phyloP scores from a whole-genome alignment of 2,113 vertebrate genomes.

The Nannospalax galili region DNA sequence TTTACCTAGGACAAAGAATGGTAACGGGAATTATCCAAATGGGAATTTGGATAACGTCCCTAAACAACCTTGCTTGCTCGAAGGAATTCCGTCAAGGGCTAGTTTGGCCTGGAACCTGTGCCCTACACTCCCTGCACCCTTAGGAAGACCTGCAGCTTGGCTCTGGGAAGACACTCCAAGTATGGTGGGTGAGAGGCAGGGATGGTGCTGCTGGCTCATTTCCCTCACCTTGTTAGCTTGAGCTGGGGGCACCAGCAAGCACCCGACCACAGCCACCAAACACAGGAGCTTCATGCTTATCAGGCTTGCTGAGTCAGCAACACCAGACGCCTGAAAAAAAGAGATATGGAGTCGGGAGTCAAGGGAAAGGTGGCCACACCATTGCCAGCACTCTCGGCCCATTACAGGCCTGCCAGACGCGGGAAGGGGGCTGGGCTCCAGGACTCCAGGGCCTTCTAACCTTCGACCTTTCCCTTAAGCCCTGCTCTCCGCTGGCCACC shows the following conservation, averaged over 20 bases:
- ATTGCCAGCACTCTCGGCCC: background rate
- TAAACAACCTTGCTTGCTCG: background rate
- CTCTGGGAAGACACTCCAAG: too few species aligned
- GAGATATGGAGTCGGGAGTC: background rate
- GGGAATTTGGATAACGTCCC: background rate
- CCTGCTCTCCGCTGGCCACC: background rate
- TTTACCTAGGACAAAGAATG: background rate
- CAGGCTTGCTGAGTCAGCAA: conserved; percentile 49
- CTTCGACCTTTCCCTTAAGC: conserved; percentile 76
- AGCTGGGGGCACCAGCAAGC: conserved; percentile 77
- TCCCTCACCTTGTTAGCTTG: conserved; percentile 85
- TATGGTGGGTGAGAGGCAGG: background rate
- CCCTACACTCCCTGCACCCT: background rate
- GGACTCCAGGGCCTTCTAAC: conserved; percentile 69
- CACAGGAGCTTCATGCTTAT: conserved; percentile 65
- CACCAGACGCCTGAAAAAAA: conserved; percentile 58
- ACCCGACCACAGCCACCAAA: conserved; percentile 74
- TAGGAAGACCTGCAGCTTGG: background rate
- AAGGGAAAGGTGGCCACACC: background rate
- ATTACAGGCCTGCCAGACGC: background rate
- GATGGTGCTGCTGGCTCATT: background rate
- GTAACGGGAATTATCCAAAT: background rate
- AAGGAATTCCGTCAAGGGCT: background rate
- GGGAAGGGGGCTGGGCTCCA: background rate
- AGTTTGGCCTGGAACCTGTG: background rate